phyloP scores from a whole-genome alignment of 2,888 invertebrate species.

The Amphiduros pacificus region DNA sequence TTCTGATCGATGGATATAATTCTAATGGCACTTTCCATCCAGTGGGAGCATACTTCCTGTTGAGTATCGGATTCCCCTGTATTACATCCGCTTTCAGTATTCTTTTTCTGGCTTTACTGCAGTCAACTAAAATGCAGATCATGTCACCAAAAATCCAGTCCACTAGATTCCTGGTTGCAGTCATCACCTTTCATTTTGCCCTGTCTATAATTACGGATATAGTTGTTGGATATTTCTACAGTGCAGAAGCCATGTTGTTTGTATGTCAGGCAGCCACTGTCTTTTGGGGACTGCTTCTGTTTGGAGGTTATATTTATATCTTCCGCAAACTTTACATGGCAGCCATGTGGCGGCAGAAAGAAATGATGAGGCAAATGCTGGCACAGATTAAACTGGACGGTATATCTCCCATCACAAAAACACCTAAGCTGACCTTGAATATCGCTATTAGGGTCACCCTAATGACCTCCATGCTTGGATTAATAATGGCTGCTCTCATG shows the following conservation, averaged over 20 bases:
- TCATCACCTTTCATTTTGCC: constrained; percentile 77
- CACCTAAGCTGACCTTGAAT: constrained; percentile 66
- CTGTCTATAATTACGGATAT: constrained; percentile 83
- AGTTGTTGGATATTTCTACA: constrained; percentile 45
- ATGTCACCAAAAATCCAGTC: constrained; percentile 67
- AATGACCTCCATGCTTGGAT: constrained; percentile 81
- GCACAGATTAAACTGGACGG: constrained; percentile 42
- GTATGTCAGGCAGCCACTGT: constrained; percentile 80
- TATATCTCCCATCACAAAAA: constrained; percentile 30
- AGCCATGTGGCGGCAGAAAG: constrained; percentile 51
- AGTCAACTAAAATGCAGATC: constrained; percentile 68
- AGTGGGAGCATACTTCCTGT: constrained; percentile 75
- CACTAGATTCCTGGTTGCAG: constrained; percentile 76
- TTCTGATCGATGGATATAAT: constrained; percentile 91
- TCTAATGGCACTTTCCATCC: constrained; percentile 78
- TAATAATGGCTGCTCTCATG: constrained; percentile 80
- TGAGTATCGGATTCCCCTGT: constrained; percentile 84
- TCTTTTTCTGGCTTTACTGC: constrained; percentile 80
- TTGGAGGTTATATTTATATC: constrained; percentile 73
- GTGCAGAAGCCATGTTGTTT: constrained; percentile 45
- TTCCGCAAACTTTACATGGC: constrained; percentile 50
- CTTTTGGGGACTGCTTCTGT: constrained; percentile 79
- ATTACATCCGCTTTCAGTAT: constrained; percentile 87
- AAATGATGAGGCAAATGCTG: constrained; percentile 38
- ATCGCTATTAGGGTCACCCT: constrained; percentile 88